Conservation (phyloP, 2,888 invertebrate species). For the Heliconius aoede region DNA sequence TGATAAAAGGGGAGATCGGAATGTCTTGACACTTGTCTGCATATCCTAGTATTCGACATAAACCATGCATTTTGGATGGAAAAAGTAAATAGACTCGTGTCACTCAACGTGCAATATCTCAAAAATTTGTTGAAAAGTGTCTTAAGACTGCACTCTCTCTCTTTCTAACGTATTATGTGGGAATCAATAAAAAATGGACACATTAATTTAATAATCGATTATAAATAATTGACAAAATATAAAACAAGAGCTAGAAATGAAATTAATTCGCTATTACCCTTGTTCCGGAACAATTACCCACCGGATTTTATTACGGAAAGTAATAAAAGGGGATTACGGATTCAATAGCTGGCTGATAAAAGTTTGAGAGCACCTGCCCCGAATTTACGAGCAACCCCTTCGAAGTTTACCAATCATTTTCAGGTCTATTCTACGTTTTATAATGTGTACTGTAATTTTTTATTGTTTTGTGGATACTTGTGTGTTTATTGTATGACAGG, state of each 20-base stretch:
- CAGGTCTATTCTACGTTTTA: slow-evolving; percentile 47
- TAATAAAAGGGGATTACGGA: slow-evolving; percentile 73
- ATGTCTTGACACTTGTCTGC: no score
- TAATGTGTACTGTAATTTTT: slow-evolving; percentile 33
- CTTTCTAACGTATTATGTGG: no score
- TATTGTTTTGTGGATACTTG: slow-evolving; percentile 20
- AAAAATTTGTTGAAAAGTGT: no score
- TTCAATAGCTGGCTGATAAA: slow-evolving; percentile 73
- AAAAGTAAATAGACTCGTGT: no score
- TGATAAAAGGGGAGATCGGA: no score
- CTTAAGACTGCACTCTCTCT: no score
- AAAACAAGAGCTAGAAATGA: slow-evolving; percentile 47
- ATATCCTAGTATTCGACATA: no score
- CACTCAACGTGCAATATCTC: no score
- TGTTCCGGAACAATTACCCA: slow-evolving; percentile 59
- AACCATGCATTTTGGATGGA: no score
- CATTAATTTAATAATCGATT: slow-evolving; percentile 11
- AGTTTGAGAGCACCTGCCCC: slow-evolving; percentile 61
- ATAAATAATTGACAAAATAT: slow-evolving; percentile 20
- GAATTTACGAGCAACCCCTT: slow-evolving; percentile 68
- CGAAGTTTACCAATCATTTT: slow-evolving; percentile 48
- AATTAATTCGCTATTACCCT: slow-evolving; percentile 55
- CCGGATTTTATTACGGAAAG: slow-evolving; percentile 62
- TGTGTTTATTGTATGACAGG: background rate
- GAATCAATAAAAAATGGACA: background rate